These are phyloP conservation scores for Tokudaia tokunoshimensis DNA, from an alignment of 2,797 vertebrate genomes.

Conservation along the genomic window DNA sequence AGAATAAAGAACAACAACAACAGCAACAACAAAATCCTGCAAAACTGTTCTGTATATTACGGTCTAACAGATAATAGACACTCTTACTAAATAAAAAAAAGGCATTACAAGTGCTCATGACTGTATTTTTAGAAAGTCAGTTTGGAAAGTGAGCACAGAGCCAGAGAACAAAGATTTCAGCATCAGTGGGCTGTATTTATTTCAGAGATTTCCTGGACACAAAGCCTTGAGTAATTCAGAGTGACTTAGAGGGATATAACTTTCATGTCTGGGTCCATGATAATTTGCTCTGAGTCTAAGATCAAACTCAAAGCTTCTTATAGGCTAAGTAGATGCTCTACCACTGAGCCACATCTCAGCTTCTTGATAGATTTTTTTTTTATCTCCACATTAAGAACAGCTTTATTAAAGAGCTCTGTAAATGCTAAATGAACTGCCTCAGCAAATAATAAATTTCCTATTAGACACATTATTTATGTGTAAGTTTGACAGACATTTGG, in stretches of 20 bases:
- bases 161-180: background rate
- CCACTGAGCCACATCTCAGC: background rate
- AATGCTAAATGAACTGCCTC: conserved; percentile 34
- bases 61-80: background rate
- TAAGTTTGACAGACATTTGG: conserved; percentile 30
- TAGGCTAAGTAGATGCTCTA: background rate
- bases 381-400: background rate
- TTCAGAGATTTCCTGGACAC: conserved; percentile 22
- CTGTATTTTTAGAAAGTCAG: background rate
- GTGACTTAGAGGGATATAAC: background rate
- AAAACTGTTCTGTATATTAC: background rate
- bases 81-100: conserved; percentile 2
- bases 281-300: background rate
- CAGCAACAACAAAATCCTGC: background rate
- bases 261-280: background rate
- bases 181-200: background rate
- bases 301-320: too few species aligned
- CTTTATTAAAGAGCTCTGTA: conserved; percentile 18
- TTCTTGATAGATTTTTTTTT: background rate
- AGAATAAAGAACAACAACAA: too few species aligned
- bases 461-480: conserved; percentile 57
- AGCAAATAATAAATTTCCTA: conserved; percentile 3
- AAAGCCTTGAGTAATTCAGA: background rate
- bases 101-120: background rate
- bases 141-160: background rate